Base-by-base conservation (phyloP, 2,113 vertebrate genomes). In the Symphodus melops region DNA sequence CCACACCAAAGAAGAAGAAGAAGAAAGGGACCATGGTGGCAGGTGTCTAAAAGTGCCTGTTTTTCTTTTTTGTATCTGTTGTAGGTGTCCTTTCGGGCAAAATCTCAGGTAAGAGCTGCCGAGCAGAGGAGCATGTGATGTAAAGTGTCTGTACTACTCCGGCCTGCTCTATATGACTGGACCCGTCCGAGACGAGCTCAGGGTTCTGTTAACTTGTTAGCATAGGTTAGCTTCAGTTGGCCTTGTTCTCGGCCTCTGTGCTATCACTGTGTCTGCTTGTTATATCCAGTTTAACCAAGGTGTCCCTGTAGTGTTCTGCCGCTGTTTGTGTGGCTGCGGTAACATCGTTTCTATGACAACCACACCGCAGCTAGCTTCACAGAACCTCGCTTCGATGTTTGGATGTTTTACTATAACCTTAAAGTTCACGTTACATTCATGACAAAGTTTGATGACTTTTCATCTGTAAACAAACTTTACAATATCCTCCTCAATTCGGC, bases 81-180 rank as follows among this genome's bases (percentile, higher is more conserved):
- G 48, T 58, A 48, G 6, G 20, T 59, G 69, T 68, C 11, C 9
- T 61, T 17, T 59, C 23, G 12, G 44, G 17, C 41, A 8, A 75
- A 58, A 56, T 41, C 51, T 46, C 77, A 90, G 87, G 88, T 89
- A 86, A 89, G 75, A 54, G 1, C 9, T 3, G 33, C 51, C 1
- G 10, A 59, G 2, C n/a, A 9, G 7, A 16, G 6, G 0, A 10
- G 48, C 56, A 3, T 1, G 8, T 51, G 19, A 28, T 55, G 0
- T 10, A 2, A 17, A 21, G 19, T 23, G 12, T 42, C 0, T 6
- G 8, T 1, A 4, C 0, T 5, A 3, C 4, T 0, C 16, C 5
- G 25, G 7, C 8, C 25, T 16, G 9, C 49, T 81, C 5, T 5
- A 48, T 14, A 4, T 48, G 14, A 19, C 4, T 7, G 21, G 11